Base-by-base conservation (phyloP, 2,113 vertebrate species). In the Chinchilla lanigera region DNA sequence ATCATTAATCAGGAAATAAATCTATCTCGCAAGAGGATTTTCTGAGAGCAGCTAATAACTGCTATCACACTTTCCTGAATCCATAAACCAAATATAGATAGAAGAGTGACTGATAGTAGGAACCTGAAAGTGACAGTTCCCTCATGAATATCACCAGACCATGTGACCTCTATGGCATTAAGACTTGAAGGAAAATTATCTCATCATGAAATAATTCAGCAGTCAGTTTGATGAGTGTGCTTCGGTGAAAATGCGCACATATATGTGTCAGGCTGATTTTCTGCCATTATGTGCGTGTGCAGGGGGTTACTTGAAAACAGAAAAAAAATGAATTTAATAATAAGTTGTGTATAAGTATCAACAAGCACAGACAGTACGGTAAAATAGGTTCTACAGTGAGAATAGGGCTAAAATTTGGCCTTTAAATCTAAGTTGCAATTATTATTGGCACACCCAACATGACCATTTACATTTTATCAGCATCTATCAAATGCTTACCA, bases 1-100 rank as follows among this genome's bases (percentile, higher is more conserved):
- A 98, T 98, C 98, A 98, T 99, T 99, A 99, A 99, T 99, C 98
- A 98, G 98, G 97, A 98, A 98, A 98, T 98, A 98, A 98, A 99
- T 98, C 98, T 98, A 98, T 98, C 97, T 98, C 97, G 96, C 93
- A 98, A 98, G 98, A 98, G 97, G 97, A 98, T 98, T 98, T 98
- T 98, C 98, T 98, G 98, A 98, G 98, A 98, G 98, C 97, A 98
- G 98, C 98, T 99, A 99, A 98, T 99, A 98, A 98, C 97, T 98
- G 98, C 98, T 98, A 98, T 99, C 98, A 98, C 98, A 98, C 97
- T 98, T 98, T 97, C 94, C 97, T 98, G 97, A 98, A 98, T 97
- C 97, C 97, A 97, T 96, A 98, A 98, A 98, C 98, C 98, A 98
- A 98, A 99, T 98, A 98, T 98, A 99, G 98, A 98, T 97, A 96